phyloP scores from a whole-genome alignment of 2,888 invertebrate species.

The Watsonalla cultraria region DNA sequence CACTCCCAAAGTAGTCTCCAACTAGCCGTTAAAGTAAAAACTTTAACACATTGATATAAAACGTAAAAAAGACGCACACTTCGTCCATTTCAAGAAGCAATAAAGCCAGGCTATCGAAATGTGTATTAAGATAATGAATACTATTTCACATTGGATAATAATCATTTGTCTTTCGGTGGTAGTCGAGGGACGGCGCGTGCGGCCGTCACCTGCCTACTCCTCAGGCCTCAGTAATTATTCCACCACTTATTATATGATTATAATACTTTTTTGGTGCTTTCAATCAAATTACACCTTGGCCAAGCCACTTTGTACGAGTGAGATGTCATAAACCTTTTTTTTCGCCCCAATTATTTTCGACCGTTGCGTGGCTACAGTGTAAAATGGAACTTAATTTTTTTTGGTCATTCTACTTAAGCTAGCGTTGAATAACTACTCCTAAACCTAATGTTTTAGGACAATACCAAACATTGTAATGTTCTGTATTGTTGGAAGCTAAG shows the following conservation, averaged over 20 bases:
- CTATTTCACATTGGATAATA: constrained; percentile 28
- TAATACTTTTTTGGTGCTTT: constrained; percentile 78
- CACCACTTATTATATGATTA: constrained; percentile 77
- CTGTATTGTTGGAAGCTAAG: background rate
- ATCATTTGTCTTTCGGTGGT: constrained; percentile 46
- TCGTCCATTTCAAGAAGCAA: background rate
- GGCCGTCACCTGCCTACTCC: constrained; percentile 61
- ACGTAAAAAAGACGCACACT: background rate
- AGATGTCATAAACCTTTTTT: constrained; percentile 76
- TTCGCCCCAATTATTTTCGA: constrained; percentile 37
- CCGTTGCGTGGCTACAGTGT: constrained; percentile 57
- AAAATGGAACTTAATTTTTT: constrained; percentile 48
- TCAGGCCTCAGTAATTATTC: constrained; percentile 74
- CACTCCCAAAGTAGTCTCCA: background rate
- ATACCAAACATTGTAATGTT: background rate
- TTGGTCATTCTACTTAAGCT: background rate
- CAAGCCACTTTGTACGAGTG: constrained; percentile 66
- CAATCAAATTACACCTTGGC: constrained; percentile 78
- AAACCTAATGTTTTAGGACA: background rate
- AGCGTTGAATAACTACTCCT: background rate
- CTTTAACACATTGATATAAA: too few relatives aligned
- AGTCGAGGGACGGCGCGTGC: constrained; percentile 51
- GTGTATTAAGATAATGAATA: constrained; percentile 8
- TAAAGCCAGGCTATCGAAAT: background rate
- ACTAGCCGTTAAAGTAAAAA: too few relatives aligned